phyloP scores from a whole-genome alignment of 2,888 invertebrate species.

The Imbricaverruca yamaguchii region DNA sequence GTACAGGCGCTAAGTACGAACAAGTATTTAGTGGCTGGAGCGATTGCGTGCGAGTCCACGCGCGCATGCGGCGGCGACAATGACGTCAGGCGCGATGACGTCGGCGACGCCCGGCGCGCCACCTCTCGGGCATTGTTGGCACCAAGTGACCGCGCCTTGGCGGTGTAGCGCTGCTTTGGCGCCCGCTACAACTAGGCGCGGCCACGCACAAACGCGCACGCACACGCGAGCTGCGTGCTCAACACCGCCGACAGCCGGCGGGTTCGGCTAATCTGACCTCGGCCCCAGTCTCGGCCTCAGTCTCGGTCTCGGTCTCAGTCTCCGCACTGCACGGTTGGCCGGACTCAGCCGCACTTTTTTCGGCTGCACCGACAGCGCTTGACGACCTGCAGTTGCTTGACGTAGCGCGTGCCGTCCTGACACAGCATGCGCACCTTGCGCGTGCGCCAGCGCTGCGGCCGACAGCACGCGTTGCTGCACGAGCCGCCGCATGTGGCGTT shows the following conservation, averaged over 20 bases:
- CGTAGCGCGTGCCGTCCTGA: slow-evolving; percentile 83
- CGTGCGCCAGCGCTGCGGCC: slow-evolving; percentile 83
- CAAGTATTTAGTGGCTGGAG: slow-evolving; percentile 14
- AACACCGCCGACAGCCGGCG: too few relatives aligned
- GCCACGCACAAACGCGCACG: too few relatives aligned
- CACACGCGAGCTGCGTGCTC: too few relatives aligned
- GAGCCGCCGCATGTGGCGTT: slow-evolving; percentile 75
- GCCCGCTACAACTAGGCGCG: too few relatives aligned
- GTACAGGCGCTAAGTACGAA: slow-evolving; percentile 10
- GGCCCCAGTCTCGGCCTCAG: too few relatives aligned
- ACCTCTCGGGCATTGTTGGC: too few relatives aligned
- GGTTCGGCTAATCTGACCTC: neutral
- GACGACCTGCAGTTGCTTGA: slow-evolving; percentile 92
- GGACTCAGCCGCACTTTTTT: slow-evolving; percentile 30
- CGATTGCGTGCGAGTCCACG: neutral
- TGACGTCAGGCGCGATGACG: too few relatives aligned
- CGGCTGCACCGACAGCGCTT: slow-evolving; percentile 62
- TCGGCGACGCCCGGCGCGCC: too few relatives aligned
- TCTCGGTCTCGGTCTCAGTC: too few relatives aligned
- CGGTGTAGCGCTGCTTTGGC: too few relatives aligned
- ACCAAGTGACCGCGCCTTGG: too few relatives aligned
- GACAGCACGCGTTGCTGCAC: slow-evolving; percentile 79
- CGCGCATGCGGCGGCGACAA: neutral
- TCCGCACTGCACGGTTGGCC: neutral
- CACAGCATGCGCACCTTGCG: slow-evolving; percentile 91